A percentile compares a stretch with the other conserved stretches of the same genome.
These are phyloP conservation scores for Cephonodes hylas DNA, from an alignment of 2,888 invertebrate species.

Conservation along the genomic window DNA sequence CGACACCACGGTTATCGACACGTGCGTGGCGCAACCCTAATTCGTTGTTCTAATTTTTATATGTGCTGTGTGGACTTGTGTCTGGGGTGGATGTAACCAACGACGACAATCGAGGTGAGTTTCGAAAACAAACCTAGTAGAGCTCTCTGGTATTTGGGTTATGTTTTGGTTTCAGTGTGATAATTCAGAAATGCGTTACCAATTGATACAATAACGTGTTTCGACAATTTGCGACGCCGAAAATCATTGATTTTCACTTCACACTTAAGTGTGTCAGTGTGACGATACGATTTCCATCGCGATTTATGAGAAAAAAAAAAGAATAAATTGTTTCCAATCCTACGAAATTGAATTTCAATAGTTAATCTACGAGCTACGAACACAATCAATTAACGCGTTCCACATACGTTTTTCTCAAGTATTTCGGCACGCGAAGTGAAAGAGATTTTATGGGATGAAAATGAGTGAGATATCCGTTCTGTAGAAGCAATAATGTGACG, in stretches of 20 bases:
- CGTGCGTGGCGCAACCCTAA: slow-evolving; percentile 75
- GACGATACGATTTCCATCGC: slow-evolving; percentile 23
- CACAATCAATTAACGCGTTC: slow-evolving; percentile 30
- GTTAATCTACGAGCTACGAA: slow-evolving; percentile 17
- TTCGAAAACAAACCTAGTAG: background rate
- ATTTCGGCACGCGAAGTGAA: slow-evolving; percentile 8
- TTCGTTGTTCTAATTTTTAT: slow-evolving; percentile 60
- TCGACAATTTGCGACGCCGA: slow-evolving; percentile 50
- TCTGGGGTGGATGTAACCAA: slow-evolving; percentile 33
- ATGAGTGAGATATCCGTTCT: slow-evolving; percentile 20
- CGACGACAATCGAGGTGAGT: slow-evolving; percentile 35
- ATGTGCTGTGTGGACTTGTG: slow-evolving; percentile 66
- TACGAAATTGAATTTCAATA: background rate
- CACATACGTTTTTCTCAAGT: slow-evolving; percentile 23
- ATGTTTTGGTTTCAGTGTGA: slow-evolving; percentile 57
- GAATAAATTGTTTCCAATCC: slow-evolving; percentile 17
- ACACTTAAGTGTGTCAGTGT: slow-evolving; percentile 54
- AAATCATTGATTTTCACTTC: slow-evolving; percentile 45
- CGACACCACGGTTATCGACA: slow-evolving; percentile 49
- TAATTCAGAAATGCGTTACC: slow-evolving; percentile 52
- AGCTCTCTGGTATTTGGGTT: slow-evolving; percentile 42
- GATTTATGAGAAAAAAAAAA: slow-evolving; percentile 15
- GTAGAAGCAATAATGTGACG: slow-evolving; percentile 28
- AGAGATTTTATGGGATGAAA: slow-evolving; percentile 16
- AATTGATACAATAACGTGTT: slow-evolving; percentile 52